Base-by-base conservation (phyloP, 2,888 invertebrate species). In the Synergus umbraculus region DNA sequence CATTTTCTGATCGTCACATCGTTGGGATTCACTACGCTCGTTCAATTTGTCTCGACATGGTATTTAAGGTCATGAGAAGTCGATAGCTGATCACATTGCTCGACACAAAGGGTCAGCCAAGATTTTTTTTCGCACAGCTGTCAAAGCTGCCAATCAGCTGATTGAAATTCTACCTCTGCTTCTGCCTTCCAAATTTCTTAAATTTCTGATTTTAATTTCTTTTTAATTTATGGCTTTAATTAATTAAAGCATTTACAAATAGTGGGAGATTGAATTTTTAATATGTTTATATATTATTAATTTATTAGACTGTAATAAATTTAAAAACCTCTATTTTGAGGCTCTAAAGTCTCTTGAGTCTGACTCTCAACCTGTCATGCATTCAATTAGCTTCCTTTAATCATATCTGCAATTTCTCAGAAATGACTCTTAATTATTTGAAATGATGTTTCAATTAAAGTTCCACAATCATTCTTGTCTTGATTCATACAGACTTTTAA, bases 1-100 rank as follows among this genome's bases (percentile, higher is more conserved):
- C 9, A 49, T 49, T 54, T 15, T 73, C n/a, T 54, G 29, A 73
- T 54, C 22, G 22, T 22, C 18, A 63, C 63, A 29, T 13, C 18
- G 54, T 18, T 69, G 69, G 29, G 46, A 69, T 69, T 69, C 10
- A 29, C 37, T 73, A 73, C 54, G 73, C 54, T 73, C 41, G 49
- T 54, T 54, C 54, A 73, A 73, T 73, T 73, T 73, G 73, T 73
- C 73, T 54, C n/a, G 54, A 54, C 37, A n/a, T 73, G 54, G 73
- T 73, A 73, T 73, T 73, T 73, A 54, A 54, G 73, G 73, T 73
- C 73, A 49, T 73, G 73, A 73, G 73, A 73, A 73, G 73, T 73
- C 73, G 73, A 73, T 73, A 29, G 54, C 37, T 73, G 73, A 73
- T 73, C 73, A 54, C 73, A 73, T 73, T 73, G 49, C 73, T 73